Evolutionary conservation across 2,888 invertebrate species (phyloP).

Genomic region (Drosophila vallismaia): DNA sequence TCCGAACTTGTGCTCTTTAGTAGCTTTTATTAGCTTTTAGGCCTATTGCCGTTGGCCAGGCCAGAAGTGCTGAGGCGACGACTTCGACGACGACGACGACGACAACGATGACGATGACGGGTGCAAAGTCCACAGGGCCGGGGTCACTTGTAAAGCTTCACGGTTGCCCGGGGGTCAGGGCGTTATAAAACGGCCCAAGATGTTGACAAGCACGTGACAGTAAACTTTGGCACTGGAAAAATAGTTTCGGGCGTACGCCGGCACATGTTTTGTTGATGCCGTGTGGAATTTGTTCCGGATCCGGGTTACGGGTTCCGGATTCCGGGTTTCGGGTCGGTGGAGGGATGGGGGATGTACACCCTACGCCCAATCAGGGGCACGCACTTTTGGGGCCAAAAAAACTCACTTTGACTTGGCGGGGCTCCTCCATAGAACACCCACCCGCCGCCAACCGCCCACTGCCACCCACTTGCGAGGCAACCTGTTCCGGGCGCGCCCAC

Average conservation of each 20-base stretch:
- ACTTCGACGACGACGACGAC: constrained; percentile 5
- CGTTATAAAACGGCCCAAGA: constrained; percentile 27
- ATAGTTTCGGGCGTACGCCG: constrained; percentile 6
- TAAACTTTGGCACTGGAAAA: constrained; percentile 37
- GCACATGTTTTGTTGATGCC: constrained; percentile 14
- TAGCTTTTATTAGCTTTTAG: neutral
- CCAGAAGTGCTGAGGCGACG: constrained; percentile 2
- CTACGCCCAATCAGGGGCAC: constrained; percentile 25
- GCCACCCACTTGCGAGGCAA: constrained; percentile 13
- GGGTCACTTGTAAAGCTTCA: constrained; percentile 47
- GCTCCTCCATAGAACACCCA: constrained; percentile 1
- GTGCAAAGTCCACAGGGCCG: constrained; percentile 29
- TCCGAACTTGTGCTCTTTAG: neutral
- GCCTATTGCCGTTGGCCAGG: constrained; percentile 14
- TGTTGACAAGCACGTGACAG: constrained; percentile 44
- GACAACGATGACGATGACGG: neutral
- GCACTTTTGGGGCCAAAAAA: constrained; percentile 31
- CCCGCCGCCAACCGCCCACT: constrained; percentile 14
- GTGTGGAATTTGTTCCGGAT: constrained; percentile 1
- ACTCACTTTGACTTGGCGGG: constrained; percentile 18
- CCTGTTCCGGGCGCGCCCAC: constrained; percentile 68
- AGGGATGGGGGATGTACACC: neutral
- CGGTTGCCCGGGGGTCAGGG: constrained; percentile 38
- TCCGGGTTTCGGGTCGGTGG: neutral
- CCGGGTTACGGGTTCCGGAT: neutral